These are phyloP conservation scores for Phocoena sinus DNA, from an alignment of 2,113 vertebrate genomes.

Conservation along the genomic window DNA sequence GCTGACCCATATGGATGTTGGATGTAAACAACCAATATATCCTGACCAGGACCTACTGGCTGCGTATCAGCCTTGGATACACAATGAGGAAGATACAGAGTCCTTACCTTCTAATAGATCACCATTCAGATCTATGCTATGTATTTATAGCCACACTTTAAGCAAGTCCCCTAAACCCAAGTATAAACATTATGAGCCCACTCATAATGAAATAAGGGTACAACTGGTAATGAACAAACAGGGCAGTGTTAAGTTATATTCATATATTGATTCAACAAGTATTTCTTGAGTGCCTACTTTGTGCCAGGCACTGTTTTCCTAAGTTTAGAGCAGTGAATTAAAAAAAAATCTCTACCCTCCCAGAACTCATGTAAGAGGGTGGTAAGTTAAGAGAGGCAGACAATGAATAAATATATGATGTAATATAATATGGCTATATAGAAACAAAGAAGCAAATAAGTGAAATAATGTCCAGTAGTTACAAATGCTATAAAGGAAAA, in stretches of 20 bases:
- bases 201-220: not conserved
- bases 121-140: not conserved
- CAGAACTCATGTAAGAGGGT: not conserved
- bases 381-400: not conserved
- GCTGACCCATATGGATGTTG: not conserved
- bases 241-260: constrained; percentile 5
- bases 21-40: not conserved
- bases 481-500: not conserved
- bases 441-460: not conserved
- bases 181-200: not conserved
- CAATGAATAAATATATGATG: not conserved
- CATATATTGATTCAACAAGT: not conserved
- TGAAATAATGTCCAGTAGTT: not conserved
- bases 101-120: not conserved
- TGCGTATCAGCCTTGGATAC: not conserved
- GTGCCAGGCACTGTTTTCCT: not conserved
- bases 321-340: not conserved
- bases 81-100: not conserved
- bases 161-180: not conserved
- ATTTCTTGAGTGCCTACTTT: not conserved
- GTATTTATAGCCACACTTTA: not conserved
- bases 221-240: not conserved
- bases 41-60: not conserved
- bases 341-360: not conserved
- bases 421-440: not conserved